phyloP scores from a whole-genome alignment of 2,797 vertebrate species.

The Coranthus polyacanthus region DNA sequence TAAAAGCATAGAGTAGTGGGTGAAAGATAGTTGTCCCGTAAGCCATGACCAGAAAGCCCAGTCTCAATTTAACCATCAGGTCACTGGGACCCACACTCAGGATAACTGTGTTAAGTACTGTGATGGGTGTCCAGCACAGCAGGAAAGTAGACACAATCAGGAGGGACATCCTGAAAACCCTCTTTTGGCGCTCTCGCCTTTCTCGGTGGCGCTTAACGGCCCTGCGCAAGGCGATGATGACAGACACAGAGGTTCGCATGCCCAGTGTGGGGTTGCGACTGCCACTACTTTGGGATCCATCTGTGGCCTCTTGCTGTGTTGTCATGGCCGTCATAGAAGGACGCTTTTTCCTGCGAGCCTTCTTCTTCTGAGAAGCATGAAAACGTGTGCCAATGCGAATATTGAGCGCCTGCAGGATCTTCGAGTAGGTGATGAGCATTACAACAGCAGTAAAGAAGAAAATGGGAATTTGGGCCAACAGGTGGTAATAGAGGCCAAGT shows the following conservation, averaged over 20 bases:
- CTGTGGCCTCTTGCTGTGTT: conserved; percentile 80
- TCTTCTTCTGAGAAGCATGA: conserved; percentile 96
- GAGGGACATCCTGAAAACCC: conserved; percentile 98
- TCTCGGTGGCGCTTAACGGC: conserved; percentile 97
- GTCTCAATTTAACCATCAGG: conserved; percentile 94
- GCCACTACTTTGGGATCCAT: conserved; percentile 90
- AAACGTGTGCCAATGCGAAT: conserved; percentile 98
- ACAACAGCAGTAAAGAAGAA: conserved; percentile 97
- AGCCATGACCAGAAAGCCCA: conserved; percentile 98
- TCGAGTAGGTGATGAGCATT: conserved; percentile 98
- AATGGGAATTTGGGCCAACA: conserved; percentile 97
- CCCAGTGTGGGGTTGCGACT: conserved; percentile 92
- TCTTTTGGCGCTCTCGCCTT: conserved; percentile 94
- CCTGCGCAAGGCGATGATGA: conserved; percentile 96
- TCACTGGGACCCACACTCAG: conserved; percentile 95
- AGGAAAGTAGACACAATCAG: conserved; percentile 98
- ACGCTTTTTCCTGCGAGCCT: conserved; percentile 94
- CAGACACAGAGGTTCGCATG: conserved; percentile 97
- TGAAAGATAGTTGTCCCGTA: conserved; percentile 99
- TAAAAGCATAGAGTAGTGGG: conserved; percentile 97
- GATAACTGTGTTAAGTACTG: conserved; percentile 95
- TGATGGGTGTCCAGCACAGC: conserved; percentile 99
- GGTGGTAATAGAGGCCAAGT: conserved; percentile 96
- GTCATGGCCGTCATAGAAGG: conserved; percentile 91
- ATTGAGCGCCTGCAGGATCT: conserved; percentile 98